These are phyloP conservation scores for Micromys minutus DNA, from an alignment of 2,113 vertebrate genomes.

Conservation along the genomic window DNA sequence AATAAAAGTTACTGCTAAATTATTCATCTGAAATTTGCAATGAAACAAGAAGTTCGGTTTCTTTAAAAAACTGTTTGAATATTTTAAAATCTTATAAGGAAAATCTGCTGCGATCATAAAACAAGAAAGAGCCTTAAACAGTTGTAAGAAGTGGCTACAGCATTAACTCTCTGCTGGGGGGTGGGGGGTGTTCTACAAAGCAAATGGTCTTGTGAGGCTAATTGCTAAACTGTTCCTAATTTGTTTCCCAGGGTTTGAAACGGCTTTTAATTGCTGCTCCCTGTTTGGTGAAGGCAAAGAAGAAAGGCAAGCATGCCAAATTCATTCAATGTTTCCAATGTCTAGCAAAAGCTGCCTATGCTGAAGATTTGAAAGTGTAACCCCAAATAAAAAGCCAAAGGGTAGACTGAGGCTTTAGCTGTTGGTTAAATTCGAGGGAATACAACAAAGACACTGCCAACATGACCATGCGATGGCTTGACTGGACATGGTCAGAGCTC, in stretches of 20 bases:
- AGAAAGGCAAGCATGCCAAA: constrained; percentile 52
- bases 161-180: constrained; percentile 64
- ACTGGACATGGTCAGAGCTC: not conserved
- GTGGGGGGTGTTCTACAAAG: no score
- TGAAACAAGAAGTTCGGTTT: constrained; percentile 49
- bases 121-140: constrained; percentile 11
- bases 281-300: constrained; percentile 61
- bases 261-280: constrained; percentile 61
- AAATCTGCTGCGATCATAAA: constrained; percentile 10
- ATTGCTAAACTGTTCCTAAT: constrained; percentile 67
- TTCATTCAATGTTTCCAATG: not conserved
- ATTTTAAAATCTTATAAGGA: constrained; percentile 25
- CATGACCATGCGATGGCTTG: not conserved
- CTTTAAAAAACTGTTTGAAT: constrained; percentile 5
- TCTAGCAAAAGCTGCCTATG: not conserved
- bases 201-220: constrained; percentile 56
- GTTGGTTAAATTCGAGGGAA: not conserved
- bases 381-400: not conserved
- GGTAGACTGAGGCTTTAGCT: not conserved
- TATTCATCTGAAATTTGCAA: constrained; percentile 9
- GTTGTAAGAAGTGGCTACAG: constrained; percentile 35
- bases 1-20: not conserved
- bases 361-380: not conserved
- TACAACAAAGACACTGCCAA: not conserved
- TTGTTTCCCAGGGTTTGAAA: constrained; percentile 67